Evolutionary conservation across 1,140 invertebrate species (phyloP), one percentile per base, ranked within the genome.

Genomic region (Andricus grossulariae): DNA sequence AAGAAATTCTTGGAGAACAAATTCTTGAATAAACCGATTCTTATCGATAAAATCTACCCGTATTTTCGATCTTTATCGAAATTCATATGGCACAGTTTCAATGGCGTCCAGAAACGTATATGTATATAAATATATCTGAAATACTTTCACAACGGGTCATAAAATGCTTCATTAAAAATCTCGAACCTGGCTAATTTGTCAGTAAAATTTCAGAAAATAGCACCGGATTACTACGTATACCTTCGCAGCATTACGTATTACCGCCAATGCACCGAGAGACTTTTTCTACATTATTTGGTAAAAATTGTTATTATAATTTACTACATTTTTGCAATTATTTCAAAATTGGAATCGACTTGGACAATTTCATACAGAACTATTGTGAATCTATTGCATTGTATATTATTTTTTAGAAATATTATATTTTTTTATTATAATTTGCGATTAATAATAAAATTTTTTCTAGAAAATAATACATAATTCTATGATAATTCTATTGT

Each of bases 121-220:
- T 60, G 39, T 10, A 60, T 66, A 66, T 66, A 66, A 66, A 66
- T 66, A 66, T 66, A 66, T 66, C 32, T 66, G 60, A 66, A 66
- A 66, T 66, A 66, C 60, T 66, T 66, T 66, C 60, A 32, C n/a
- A 66, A 66, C 60, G 60, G 60, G 60, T 45, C 25, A 66, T 66
- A 66, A 66, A 66, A 66, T 15, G 60, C 25, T 66, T 21, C 39
- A 66, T 66, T 66, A 66, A 66, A 66, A 66, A 71, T 72, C 70
- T 76, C 57, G 71, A 76, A 76, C 16, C 15, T 72, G 15, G 25
- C 55, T 71, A 39, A 66, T 66, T 16, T 45, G 13, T 66, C 13
- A 66, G 60, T 66, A 71, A 51, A 78, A 25, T n/a, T 45, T 78
- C 70, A 60, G 19, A 72, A 60, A 57, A 76, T 54, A 54, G 57